Conservation (phyloP, 1,140 invertebrate species). For the Drosophila kanapiae region DNA sequence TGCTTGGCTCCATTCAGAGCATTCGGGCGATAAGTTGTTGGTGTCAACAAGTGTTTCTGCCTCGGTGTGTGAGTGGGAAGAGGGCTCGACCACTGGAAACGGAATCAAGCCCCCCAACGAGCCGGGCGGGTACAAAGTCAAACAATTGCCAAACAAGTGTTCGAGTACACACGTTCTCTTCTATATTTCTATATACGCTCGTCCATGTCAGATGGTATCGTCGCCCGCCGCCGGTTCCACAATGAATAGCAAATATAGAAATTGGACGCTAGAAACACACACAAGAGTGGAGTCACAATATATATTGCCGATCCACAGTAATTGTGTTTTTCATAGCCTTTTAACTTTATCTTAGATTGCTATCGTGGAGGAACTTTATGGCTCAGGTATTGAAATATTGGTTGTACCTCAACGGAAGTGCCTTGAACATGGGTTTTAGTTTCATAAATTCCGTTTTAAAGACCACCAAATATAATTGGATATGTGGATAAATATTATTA, state of each 20-base stretch:
- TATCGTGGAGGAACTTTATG: slow-evolving; percentile 23
- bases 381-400: slow-evolving; percentile 12
- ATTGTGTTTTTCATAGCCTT: slow-evolving; percentile 15
- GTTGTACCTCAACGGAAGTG: slow-evolving; percentile 3
- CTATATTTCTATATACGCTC: background rate
- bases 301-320: background rate
- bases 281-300: background rate
- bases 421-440: background rate
- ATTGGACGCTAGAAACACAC: slow-evolving; percentile 6
- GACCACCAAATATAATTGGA: background rate
- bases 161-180: slow-evolving; percentile 4
- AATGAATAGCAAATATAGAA: slow-evolving; percentile 29
- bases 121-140: slow-evolving; percentile 63
- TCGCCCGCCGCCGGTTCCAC: slow-evolving; percentile 4
- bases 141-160: slow-evolving; percentile 41
- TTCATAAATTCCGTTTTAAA: background rate
- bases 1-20: slow-evolving; percentile 13
- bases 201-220: slow-evolving; percentile 16
- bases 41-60: slow-evolving; percentile 6
- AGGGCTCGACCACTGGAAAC: slow-evolving; percentile 63
- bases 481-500: background rate
- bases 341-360: slow-evolving; percentile 17
- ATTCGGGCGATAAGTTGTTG: slow-evolving; percentile 29
- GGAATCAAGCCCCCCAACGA: slow-evolving; percentile 37
- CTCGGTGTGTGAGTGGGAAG: slow-evolving; percentile 31